Base-by-base conservation (phyloP, 2,888 invertebrate species). In the Lucinisca nassula region DNA sequence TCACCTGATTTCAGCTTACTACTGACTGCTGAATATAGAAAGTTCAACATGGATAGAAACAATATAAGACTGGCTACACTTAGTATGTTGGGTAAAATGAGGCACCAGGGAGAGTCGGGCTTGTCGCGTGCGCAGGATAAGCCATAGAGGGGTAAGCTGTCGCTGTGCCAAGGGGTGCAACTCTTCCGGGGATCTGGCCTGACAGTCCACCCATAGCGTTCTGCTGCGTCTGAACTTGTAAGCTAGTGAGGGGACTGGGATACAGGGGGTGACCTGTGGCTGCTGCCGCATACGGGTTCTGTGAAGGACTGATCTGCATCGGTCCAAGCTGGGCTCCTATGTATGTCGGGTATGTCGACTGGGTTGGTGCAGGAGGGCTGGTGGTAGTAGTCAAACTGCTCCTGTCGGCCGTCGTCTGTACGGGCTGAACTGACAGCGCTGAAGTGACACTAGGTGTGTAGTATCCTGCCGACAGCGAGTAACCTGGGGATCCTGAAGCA, bases 231-330 rank as follows among this genome's bases (percentile, higher is more conserved):
- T 85, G 85, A 49, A 90, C 75, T 51, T 90, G 90, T n/a, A 87
- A 75, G 4, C 90, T 79, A n/a, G 87, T 79, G 4, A 84, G 80
- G 17, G 84, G 75, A 24, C 84, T 83, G 8, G 90, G 87, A 37
- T 87, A 90, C 6, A 90, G 81, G 27, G 90, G 90, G 55, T 90
- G 85, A n/a, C 90, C 90, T 17, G 88, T 84, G 0, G 88, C 88
- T 10, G 88, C 85, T 12, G 88, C 88, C 6, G 81, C 77, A 49
- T 87, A 87, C 24, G 87, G 87, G 0, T 87, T 87, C 84, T 87
- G 90, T 79, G 89, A 87, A n/a, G 90, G 87, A 45, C 82, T 85
- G 45, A 90, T 85, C 87, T 90, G 90, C 67, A 90, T 79, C 12
- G 90, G 87, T 8, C 85, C 85, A 17, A 85, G 61, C 85, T 90